Evolutionary conservation across 2,888 invertebrate species (phyloP).

Genomic region (Cephus sareptanus): DNA sequence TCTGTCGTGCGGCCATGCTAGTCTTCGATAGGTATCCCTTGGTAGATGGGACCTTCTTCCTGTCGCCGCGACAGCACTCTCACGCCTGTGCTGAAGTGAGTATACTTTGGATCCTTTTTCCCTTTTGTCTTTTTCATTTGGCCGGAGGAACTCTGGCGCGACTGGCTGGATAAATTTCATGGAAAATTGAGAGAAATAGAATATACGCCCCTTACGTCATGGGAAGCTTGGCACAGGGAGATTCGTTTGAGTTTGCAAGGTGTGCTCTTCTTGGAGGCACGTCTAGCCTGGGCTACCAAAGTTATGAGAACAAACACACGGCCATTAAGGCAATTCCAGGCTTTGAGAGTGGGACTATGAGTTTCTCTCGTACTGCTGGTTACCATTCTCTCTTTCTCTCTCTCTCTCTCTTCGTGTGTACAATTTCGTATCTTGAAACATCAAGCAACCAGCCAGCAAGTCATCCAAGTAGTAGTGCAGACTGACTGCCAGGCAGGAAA

Average conservation of each 20-base stretch:
- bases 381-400: not conserved
- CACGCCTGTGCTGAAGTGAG: conserved; percentile 87
- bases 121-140: too few species aligned
- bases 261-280: not conserved
- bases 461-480: not conserved
- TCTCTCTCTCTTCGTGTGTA: not conserved
- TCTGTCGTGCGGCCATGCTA: conserved; percentile 88
- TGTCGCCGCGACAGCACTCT: conserved; percentile 93
- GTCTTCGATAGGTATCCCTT: conserved; percentile 98
- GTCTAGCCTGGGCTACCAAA: not conserved
- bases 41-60: conserved; percentile 97
- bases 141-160: too few species aligned
- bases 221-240: not conserved
- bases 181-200: not conserved
- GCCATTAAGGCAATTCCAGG: not conserved
- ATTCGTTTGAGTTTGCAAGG: not conserved
- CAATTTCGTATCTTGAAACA: not conserved
- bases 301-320: conserved; percentile 3
- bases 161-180: too few species aligned
- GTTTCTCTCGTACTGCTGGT: not conserved
- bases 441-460: not conserved
- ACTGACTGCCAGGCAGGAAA: conserved; percentile 5
- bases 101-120: conserved; percentile 12
- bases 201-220: not conserved
- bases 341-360: not conserved